A percentile compares a stretch with the other conserved stretches of the same genome.
Evolutionary conservation across 2,888 invertebrate species (phyloP).

Genomic region (Notocelia uddmanniana): DNA sequence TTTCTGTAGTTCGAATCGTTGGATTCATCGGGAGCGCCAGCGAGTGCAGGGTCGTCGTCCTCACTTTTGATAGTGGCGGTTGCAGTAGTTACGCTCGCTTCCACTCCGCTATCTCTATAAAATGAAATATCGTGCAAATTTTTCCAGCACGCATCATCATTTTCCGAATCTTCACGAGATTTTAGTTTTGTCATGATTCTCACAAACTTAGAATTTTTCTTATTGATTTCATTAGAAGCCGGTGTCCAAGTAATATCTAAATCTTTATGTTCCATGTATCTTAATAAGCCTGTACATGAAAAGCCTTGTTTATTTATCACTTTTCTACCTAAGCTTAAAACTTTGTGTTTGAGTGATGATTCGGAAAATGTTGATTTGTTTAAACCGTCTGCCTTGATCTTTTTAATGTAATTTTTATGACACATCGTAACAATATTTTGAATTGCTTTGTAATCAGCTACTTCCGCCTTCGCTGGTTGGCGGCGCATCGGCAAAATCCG

Average conservation of each 20-base stretch:
- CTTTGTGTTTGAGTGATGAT: constrained; percentile 68
- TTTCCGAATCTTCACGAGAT: constrained; percentile 47
- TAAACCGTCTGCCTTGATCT: constrained; percentile 50
- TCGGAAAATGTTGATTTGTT: constrained; percentile 52
- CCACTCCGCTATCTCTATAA: not conserved
- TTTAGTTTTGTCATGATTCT: constrained; percentile 65
- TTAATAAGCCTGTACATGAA: constrained; percentile 68
- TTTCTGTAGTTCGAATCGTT: constrained; percentile 46
- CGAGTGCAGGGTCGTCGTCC: not conserved
- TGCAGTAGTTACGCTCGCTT: not conserved
- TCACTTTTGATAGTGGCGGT: not conserved
- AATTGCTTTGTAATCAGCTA: constrained; percentile 58
- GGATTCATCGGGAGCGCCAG: not conserved
- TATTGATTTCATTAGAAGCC: constrained; percentile 48
- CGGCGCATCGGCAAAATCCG: not conserved
- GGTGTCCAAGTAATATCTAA: constrained; percentile 68
- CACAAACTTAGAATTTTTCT: constrained; percentile 58
- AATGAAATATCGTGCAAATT: constrained; percentile 44
- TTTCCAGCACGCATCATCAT: constrained; percentile 58
- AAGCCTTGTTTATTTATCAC: constrained; percentile 65
- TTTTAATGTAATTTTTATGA: constrained; percentile 60
- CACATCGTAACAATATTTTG: constrained; percentile 65
- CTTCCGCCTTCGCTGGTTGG: constrained; percentile 44
- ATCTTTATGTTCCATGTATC: constrained; percentile 71
- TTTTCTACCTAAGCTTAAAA: constrained; percentile 76